Base-by-base conservation (phyloP, 2,797 vertebrate species). In the Gallirallus australis region DNA sequence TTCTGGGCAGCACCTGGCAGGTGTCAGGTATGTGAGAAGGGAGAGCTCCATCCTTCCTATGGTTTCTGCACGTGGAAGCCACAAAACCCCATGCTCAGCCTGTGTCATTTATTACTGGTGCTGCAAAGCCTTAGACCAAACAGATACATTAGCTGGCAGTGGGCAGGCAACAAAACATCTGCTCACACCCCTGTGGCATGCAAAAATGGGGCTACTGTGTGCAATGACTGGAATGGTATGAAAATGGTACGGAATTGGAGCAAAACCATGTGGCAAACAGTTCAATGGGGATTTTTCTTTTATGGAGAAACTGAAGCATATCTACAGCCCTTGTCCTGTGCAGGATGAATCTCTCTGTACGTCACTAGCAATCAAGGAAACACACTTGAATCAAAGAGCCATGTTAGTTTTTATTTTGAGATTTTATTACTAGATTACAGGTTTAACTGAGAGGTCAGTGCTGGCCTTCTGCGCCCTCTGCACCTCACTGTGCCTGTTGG, bases 101-200 rank as follows among this genome's bases (percentile, higher is more conserved):
- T 63, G 54, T 88, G 40, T 54, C 9, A 33, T 60, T 76, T 75
- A 54, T 89, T 59, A 50, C 48, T 64, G 54, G 45, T 66, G n/a
- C 94, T 93, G 27, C 53, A 73, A 79, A 86, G 63, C 56, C 59
- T 63, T 25, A 73, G 86, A 96, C 42, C 73, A 83, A 91, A 89
- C 56, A 61, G 65, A 73, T 64, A 6, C 80, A 93, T 92, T 83
- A 91, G 80, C 56, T 90, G 90, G 77, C 93, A 92, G 78, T 53
- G 77, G 80, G 70, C 85, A 84, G 53, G 66, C 42, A 1, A 23
- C 45, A 39, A 88, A 84, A 70, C 68, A 91, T 82, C 90, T 94
- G 54, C 71, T 94, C 81, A 66, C 57, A 48, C 8, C 76, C 85
- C 19, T 25, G 76, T 27, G 39, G 57, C 2, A 2, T 47, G 59